A percentile compares a stretch with the other conserved stretches of the same genome.
Evolutionary conservation across 2,888 invertebrate genomes (phyloP).

Genomic region (Cryptus viduatorius): DNA sequence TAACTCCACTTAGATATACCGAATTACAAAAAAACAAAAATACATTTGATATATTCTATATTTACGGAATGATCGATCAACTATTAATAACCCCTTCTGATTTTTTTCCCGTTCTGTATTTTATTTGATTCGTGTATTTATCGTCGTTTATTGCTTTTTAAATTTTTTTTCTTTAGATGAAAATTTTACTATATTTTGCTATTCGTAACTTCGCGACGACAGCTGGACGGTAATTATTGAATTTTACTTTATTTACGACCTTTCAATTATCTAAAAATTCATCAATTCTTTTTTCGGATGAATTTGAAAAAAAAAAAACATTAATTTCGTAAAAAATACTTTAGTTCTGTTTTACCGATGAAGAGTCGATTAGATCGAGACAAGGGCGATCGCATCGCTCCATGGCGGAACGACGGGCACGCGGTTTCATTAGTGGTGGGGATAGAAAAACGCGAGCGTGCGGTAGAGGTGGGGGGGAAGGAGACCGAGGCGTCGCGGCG

Average conservation of each 20-base stretch:
- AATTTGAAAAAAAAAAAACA: not conserved
- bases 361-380: not conserved
- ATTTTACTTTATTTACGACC: no score
- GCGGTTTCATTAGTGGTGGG: slow-evolving; percentile 3
- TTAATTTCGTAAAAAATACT: not conserved
- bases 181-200: not conserved
- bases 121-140: not conserved
- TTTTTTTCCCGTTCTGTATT: not conserved
- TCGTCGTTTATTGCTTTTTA: not conserved
- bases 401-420: slow-evolving; percentile 1
- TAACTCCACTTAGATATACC: slow-evolving; percentile 26
- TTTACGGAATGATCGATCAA: not conserved
- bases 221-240: no score
- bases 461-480: slow-evolving; percentile 49
- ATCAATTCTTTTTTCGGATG: not conserved
- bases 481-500: slow-evolving; percentile 48
- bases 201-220: no score
- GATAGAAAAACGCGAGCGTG: slow-evolving; percentile 14
- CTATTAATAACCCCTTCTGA: no score
- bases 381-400: slow-evolving; percentile 23
- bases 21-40: slow-evolving; percentile 39
- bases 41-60: slow-evolving; percentile 60
- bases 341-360: not conserved
- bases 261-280: not conserved
- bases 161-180: not conserved